Conservation (phyloP, 2,888 invertebrate genomes). For the Thera obeliscata region DNA sequence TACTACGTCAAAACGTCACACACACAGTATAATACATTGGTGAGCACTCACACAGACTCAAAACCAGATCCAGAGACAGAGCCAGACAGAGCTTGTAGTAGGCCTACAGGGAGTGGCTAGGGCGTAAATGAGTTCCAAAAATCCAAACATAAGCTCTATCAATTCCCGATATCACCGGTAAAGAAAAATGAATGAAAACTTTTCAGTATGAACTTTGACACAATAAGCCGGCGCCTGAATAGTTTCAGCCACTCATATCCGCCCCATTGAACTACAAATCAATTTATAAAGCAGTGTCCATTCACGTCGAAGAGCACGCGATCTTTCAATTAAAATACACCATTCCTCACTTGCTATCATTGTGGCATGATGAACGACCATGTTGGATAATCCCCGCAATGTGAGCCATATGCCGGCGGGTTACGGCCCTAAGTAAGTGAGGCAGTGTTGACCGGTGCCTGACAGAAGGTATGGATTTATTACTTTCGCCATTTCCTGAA, state of each 20-base stretch:
- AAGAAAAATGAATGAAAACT: conserved; percentile 8
- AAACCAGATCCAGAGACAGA: too few relatives aligned
- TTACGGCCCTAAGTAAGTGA: conserved; percentile 14
- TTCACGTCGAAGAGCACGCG: conserved; percentile 37
- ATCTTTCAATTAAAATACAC: conserved; percentile 47
- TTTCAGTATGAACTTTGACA: conserved; percentile 4
- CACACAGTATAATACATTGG: too few relatives aligned
- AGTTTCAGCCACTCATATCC: conserved; percentile 21
- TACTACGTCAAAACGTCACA: too few relatives aligned
- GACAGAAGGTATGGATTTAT: conserved; percentile 45
- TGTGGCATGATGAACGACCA: conserved; percentile 42
- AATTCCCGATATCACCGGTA: not conserved
- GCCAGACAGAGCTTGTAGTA: too few relatives aligned
- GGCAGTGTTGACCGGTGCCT: conserved; percentile 31
- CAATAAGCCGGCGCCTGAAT: conserved; percentile 13
- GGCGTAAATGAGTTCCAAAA: too few relatives aligned
- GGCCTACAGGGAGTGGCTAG: too few relatives aligned
- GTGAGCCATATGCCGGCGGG: conserved; percentile 26
- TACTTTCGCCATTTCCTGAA: conserved; percentile 46
- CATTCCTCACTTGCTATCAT: conserved; percentile 47
- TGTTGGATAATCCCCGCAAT: conserved; percentile 14
- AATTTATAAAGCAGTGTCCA: conserved; percentile 36
- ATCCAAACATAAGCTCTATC: too few relatives aligned
- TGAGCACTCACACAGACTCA: too few relatives aligned
- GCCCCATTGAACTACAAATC: conserved; percentile 32